Evolutionary conservation across 2,797 vertebrate genomes (phyloP).

Genomic region (Acanthornis magna): DNA sequence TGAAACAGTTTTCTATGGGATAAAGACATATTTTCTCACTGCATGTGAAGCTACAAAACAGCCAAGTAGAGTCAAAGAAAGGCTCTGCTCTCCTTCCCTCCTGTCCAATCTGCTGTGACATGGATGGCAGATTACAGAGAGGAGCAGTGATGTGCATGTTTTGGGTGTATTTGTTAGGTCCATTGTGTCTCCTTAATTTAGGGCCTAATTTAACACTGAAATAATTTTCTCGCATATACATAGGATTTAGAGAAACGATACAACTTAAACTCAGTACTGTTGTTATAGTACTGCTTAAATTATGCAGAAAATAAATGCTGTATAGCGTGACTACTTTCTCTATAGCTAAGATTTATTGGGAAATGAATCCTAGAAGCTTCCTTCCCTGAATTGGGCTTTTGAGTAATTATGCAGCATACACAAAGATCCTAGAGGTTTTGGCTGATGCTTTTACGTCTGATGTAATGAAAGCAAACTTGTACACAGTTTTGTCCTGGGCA

Average conservation of each 20-base stretch:
- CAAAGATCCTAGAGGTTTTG: background rate
- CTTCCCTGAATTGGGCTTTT: background rate
- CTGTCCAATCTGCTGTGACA: background rate
- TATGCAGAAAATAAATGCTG: background rate
- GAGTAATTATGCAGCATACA: background rate
- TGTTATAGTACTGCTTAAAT: background rate
- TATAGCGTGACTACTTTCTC: background rate
- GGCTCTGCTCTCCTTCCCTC: background rate
- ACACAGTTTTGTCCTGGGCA: background rate
- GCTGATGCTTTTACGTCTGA: background rate
- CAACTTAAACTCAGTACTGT: background rate
- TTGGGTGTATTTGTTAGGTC: background rate
- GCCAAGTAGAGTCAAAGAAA: background rate
- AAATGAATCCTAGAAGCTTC: background rate
- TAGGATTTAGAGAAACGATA: background rate
- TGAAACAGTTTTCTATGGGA: background rate
- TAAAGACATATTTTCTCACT: background rate
- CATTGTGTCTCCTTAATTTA: background rate
- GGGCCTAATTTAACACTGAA: background rate
- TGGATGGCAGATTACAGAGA: no score
- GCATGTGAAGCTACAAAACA: background rate
- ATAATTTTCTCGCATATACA: background rate
- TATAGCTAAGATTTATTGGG: background rate
- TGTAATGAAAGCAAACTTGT: background rate
- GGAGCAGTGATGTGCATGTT: background rate